phyloP scores from a whole-genome alignment of 2,113 vertebrate genomes.

The Sceloporus tristichus region DNA sequence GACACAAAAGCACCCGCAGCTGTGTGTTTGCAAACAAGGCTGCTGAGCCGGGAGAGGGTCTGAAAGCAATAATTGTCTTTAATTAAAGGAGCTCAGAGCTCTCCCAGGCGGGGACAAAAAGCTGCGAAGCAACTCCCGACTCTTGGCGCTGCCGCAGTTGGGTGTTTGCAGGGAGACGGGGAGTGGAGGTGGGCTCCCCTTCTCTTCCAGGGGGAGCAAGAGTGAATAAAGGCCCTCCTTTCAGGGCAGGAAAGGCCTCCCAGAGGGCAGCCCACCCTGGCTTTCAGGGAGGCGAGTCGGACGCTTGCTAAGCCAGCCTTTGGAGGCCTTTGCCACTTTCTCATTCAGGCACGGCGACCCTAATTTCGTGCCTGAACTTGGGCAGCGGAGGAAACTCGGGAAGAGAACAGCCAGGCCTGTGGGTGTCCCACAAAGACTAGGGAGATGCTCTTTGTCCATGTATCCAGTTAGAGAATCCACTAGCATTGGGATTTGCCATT shows the following conservation, averaged over 20 bases:
- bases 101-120: slow-evolving; percentile 82
- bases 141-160: slow-evolving; percentile 53
- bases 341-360: background rate
- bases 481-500: too few species aligned
- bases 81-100: slow-evolving; percentile 87
- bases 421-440: too few species aligned
- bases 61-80: slow-evolving; percentile 90
- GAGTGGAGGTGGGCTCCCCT: fast-evolving
- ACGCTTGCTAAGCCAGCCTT: background rate
- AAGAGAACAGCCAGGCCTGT: background rate
- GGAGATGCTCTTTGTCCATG: too few species aligned
- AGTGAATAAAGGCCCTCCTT: background rate
- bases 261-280: background rate
- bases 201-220: fast-evolving
- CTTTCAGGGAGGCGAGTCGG: background rate
- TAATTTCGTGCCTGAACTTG: too few species aligned
- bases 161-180: slow-evolving; percentile 11
- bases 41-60: slow-evolving; percentile 82
- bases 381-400: too few species aligned
- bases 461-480: too few species aligned
- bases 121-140: slow-evolving; percentile 71
- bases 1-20: slow-evolving; percentile 81
- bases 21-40: slow-evolving; percentile 88
- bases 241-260: background rate
- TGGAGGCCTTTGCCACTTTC: background rate